These are phyloP conservation scores for Ammodytes marinus DNA, from an alignment of 2,113 vertebrate species.

Conservation along the genomic window DNA sequence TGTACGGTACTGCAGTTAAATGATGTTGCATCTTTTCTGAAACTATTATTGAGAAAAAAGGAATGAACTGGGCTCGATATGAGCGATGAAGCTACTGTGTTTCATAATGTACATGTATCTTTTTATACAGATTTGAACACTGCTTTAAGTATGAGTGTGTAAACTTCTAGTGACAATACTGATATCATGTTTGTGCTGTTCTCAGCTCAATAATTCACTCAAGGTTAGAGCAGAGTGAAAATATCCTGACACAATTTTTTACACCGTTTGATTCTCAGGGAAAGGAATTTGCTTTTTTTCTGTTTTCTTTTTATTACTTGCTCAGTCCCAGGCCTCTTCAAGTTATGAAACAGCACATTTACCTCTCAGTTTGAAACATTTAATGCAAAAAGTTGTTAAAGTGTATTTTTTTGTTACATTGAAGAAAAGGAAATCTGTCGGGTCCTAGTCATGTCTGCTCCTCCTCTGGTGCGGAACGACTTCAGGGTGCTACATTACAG, in stretches of 20 bases:
- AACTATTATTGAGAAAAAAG: constrained; percentile 27
- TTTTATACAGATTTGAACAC: constrained; percentile 28
- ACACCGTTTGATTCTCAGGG: constrained; percentile 25
- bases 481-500: constrained; percentile 35
- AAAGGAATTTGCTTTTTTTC: constrained; percentile 14
- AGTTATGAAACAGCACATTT: constrained; percentile 61
- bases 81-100: constrained; percentile 15
- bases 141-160: constrained; percentile 31
- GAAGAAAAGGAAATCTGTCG: constrained; percentile 33
- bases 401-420: constrained; percentile 30
- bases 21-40: constrained; percentile 32
- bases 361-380: constrained; percentile 39
- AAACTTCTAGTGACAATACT: constrained; percentile 33
- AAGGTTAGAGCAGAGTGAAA: constrained; percentile 6
- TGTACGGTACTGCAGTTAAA: constrained; percentile 42
- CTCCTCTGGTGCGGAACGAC: constrained; percentile 21
- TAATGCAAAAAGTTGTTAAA: constrained; percentile 36
- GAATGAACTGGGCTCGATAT: constrained; percentile 13
- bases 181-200: constrained; percentile 22
- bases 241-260: constrained; percentile 2
- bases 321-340: constrained; percentile 52
- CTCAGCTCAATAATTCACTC: constrained; percentile 16
- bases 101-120: constrained; percentile 23
- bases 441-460: constrained; percentile 39
- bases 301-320: constrained; percentile 24